phyloP scores from a whole-genome alignment of 2,888 invertebrate species.

The Strigamia crassipes region DNA sequence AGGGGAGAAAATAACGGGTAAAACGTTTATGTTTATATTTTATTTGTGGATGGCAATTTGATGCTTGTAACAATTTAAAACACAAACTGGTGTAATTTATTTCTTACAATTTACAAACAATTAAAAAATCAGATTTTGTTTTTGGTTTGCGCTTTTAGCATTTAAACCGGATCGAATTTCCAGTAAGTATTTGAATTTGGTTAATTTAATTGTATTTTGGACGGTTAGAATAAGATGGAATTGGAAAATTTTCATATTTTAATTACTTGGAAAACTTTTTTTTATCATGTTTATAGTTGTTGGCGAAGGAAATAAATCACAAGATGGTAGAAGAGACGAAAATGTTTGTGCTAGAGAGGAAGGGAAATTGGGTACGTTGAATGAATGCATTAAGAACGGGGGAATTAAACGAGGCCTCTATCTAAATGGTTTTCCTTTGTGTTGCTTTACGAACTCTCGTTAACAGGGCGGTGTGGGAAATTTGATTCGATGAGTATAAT shows the following conservation, averaged over 20 bases:
- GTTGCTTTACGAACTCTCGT: background rate
- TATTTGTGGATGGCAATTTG: conserved; percentile 13
- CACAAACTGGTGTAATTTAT: too few relatives aligned
- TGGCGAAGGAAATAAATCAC: background rate
- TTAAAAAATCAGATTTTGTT: too few relatives aligned
- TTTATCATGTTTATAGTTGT: conserved; percentile 12
- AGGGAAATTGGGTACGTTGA: background rate
- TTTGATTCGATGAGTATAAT: background rate
- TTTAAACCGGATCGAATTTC: background rate
- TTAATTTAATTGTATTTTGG: background rate
- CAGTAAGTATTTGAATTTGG: too few relatives aligned
- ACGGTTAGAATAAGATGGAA: conserved; percentile 1
- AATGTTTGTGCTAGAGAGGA: background rate
- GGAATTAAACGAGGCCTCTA: background rate
- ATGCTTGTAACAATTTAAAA: background rate
- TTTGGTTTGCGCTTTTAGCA: background rate
- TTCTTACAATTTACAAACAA: too few relatives aligned
- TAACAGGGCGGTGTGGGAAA: background rate
- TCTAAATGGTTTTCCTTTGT: background rate
- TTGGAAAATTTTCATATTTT: background rate
- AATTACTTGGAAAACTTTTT: conserved; percentile 28
- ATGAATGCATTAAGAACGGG: conserved; percentile 9
- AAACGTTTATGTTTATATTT: background rate
- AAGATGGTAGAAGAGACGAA: background rate
- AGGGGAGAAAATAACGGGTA: background rate